A percentile compares a stretch with the other conserved stretches of the same genome.
Evolutionary conservation across 1,140 invertebrate genomes (phyloP).

Genomic region (Sinella curviseta): DNA sequence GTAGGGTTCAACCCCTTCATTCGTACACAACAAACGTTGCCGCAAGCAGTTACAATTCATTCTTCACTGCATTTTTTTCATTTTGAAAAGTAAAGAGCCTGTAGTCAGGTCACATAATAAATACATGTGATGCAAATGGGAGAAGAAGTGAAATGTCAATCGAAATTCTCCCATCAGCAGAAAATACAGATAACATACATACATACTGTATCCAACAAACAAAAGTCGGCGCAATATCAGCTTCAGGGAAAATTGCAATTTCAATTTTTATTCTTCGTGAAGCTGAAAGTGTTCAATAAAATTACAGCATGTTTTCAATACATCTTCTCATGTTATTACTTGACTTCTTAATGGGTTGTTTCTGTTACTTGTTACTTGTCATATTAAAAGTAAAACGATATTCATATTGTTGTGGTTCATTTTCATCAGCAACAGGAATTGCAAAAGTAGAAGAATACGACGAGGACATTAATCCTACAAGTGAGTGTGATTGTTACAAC

Average conservation of each 20-base stretch:
- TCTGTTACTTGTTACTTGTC: background rate
- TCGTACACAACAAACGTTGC: background rate
- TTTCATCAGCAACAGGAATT: background rate
- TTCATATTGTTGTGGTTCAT: background rate
- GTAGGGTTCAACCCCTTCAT: background rate
- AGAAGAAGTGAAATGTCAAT: conserved; percentile 16
- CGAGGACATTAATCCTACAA: no score
- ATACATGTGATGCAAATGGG: background rate
- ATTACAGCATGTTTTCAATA: conserved; percentile 17
- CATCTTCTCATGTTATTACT: background rate
- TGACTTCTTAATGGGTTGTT: background rate
- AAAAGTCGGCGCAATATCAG: background rate
- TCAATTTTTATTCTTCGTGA: background rate
- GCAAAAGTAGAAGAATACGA: background rate
- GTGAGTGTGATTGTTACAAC: background rate
- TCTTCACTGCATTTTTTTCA: background rate
- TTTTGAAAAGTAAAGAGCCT: background rate
- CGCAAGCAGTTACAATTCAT: background rate
- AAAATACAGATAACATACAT: background rate
- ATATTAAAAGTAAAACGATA: background rate
- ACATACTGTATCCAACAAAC: background rate
- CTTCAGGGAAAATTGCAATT: background rate
- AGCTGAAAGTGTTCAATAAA: conserved; percentile 10
- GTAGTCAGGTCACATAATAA: background rate
- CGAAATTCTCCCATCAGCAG: conserved; percentile 15